These are phyloP conservation scores for Todus mexicanus DNA, from an alignment of 2,797 vertebrate genomes.

Conservation along the genomic window DNA sequence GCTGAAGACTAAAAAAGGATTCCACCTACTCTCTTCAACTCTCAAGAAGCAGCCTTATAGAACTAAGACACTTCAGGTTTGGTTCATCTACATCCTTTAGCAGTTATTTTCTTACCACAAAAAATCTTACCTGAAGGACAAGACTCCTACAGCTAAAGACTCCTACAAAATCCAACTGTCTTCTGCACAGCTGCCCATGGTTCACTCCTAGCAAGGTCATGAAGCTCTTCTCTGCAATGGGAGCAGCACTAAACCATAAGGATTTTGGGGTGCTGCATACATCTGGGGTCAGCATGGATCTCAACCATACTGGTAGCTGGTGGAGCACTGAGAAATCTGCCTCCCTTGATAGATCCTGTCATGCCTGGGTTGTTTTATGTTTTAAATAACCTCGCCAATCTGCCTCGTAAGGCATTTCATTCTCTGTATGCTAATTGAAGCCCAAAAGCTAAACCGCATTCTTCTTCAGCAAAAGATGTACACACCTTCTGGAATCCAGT, in stretches of 20 bases:
- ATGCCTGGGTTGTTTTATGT: background rate
- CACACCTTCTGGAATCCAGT: background rate
- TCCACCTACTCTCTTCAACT: background rate
- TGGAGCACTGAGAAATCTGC: background rate
- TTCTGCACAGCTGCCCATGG: background rate
- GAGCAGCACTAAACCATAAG: background rate
- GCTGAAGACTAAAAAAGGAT: background rate
- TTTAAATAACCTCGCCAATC: constrained; percentile 12
- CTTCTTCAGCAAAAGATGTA: background rate
- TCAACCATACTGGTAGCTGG: background rate
- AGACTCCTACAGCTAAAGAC: background rate
- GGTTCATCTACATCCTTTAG: background rate
- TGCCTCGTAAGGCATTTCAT: background rate
- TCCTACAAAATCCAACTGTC: background rate
- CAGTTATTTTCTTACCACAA: background rate
- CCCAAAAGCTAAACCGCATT: background rate
- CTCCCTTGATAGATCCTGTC: background rate
- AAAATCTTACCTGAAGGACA: background rate
- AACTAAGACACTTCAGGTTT: background rate
- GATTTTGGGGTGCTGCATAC: background rate
- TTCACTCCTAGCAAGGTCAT: background rate
- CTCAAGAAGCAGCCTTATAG: background rate
- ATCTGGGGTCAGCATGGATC: background rate
- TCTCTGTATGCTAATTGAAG: constrained; percentile 6
- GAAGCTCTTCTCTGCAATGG: background rate